Conservation (phyloP, 2,113 vertebrate species). For the Phalacrocorax aristotelis region DNA sequence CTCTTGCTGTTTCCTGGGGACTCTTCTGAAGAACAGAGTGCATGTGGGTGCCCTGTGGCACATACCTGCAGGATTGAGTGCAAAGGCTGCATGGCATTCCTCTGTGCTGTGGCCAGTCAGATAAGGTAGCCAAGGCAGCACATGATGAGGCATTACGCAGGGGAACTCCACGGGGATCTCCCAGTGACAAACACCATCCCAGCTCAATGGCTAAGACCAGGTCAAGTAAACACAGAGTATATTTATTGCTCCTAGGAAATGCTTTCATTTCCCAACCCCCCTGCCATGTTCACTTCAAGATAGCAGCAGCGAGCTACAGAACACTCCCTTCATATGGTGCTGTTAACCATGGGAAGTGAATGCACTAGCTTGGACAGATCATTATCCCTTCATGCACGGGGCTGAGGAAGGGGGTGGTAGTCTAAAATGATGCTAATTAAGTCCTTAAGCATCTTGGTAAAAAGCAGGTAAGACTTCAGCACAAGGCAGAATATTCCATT, state of each 20-base stretch:
- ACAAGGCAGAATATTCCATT: constrained; percentile 68
- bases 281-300: neutral
- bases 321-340: neutral
- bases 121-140: neutral
- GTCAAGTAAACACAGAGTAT: neutral
- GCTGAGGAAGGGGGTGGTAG: constrained; percentile 37
- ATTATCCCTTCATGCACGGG: constrained; percentile 37
- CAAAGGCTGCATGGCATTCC: neutral
- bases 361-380: constrained; percentile 7
- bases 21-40: accelerated
- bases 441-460: constrained; percentile 54
- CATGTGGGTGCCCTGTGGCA: accelerated
- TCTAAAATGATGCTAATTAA: constrained; percentile 61
- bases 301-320: neutral
- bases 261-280: neutral
- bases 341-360: neutral
- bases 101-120: accelerated
- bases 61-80: neutral
- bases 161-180: neutral
- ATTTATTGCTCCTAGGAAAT: constrained; percentile 15
- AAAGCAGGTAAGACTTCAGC: constrained; percentile 59
- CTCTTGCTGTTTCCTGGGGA: neutral
- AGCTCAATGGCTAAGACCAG: neutral
- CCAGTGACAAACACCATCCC: neutral
- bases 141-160: accelerated